phyloP scores from a whole-genome alignment of 2,888 invertebrate species.

The Isoperla grammatica region DNA sequence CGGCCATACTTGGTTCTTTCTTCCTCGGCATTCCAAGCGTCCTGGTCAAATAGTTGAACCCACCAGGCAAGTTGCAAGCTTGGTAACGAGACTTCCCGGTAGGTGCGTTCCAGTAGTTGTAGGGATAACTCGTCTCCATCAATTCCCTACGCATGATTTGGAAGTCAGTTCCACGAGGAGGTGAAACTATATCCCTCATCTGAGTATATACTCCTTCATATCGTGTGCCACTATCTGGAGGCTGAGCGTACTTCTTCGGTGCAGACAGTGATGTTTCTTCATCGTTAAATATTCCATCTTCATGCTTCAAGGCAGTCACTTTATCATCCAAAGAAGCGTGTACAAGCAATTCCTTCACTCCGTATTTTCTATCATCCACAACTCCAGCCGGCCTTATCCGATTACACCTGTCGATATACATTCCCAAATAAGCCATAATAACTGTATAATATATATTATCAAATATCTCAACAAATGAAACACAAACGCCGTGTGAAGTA shows the following conservation, averaged over 20 bases:
- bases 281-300: not conserved
- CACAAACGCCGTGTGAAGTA: too few relatives aligned
- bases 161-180: not conserved
- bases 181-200: not conserved
- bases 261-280: not conserved
- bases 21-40: constrained; percentile 10
- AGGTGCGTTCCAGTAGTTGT: not conserved
- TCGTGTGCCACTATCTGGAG: too few relatives aligned
- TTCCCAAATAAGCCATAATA: not conserved
- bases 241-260: too few relatives aligned
- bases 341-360: not conserved
- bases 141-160: not conserved
- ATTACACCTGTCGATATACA: not conserved
- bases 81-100: not conserved
- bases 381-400: not conserved
- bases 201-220: not conserved
- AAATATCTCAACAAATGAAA: too few relatives aligned
- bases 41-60: not conserved
- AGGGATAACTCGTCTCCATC: not conserved
- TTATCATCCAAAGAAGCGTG: not conserved
- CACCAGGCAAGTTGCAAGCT: not conserved
- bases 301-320: constrained; percentile 1
- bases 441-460: not conserved
- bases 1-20: constrained; percentile 38
- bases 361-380: not conserved